A percentile compares a stretch with the other conserved stretches of the same genome.
Evolutionary conservation across 2,113 vertebrate species (phyloP).

Genomic region (Caloenas nicobarica): DNA sequence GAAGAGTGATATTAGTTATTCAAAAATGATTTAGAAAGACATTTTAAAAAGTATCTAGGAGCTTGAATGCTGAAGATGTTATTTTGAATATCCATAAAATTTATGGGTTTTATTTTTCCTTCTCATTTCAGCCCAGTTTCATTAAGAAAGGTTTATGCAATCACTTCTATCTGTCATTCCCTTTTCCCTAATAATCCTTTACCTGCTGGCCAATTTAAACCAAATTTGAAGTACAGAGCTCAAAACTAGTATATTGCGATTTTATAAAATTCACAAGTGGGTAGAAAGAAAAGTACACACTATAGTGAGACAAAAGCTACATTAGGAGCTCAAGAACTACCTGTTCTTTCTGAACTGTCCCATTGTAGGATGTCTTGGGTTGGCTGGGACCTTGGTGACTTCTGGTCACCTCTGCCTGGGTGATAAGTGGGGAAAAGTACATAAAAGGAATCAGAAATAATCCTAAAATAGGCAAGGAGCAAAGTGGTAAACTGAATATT

Average conservation of each 20-base stretch:
- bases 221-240: neutral
- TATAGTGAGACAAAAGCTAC: neutral
- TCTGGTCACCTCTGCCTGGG: neutral
- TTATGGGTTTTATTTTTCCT: accelerated
- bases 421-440: neutral
- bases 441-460: neutral
- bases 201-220: neutral
- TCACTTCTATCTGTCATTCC: neutral
- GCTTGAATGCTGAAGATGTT: neutral
- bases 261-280: neutral
- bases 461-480: accelerated
- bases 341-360: neutral
- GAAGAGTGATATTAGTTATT: neutral
- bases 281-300: neutral
- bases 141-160: neutral
- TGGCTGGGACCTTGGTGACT: neutral
- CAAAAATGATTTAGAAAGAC: neutral
- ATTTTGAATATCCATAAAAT: neutral
- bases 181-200: neutral
- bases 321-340: neutral
- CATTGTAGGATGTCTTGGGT: neutral
- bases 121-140: neutral
- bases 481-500: neutral
- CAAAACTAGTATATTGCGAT: neutral
- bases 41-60: neutral